Conservation (phyloP, 2,888 invertebrate genomes). For the Agonopterix alstromeriana region DNA sequence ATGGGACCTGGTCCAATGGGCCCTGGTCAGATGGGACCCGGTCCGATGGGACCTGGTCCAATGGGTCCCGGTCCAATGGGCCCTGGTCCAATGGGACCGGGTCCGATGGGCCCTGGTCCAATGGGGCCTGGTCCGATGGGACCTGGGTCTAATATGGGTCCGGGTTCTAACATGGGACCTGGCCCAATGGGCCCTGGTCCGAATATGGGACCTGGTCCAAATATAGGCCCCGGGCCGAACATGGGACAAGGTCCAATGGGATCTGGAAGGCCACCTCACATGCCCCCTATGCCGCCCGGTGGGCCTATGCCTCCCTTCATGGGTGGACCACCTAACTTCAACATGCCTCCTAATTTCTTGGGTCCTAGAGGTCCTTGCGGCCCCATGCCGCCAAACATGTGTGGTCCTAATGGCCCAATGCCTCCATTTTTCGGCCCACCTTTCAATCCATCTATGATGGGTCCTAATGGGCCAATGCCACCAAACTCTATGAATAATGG, state of each 20-base stretch:
- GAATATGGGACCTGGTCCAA: slow-evolving; percentile 15
- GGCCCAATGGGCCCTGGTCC: slow-evolving; percentile 19
- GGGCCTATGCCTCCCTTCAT: slow-evolving; percentile 37
- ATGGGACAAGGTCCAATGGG: slow-evolving; percentile 19
- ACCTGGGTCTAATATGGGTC: slow-evolving; percentile 20
- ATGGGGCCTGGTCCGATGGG: slow-evolving; percentile 24
- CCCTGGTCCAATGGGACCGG: slow-evolving; percentile 17
- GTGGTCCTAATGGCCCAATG: slow-evolving; percentile 38
- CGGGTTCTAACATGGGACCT: slow-evolving; percentile 25
- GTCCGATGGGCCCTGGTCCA: slow-evolving; percentile 23
- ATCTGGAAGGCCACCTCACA: slow-evolving; percentile 16
- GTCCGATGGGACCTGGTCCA: slow-evolving; percentile 11
- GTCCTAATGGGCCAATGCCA: slow-evolving; percentile 43
- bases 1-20: slow-evolving; percentile 25
- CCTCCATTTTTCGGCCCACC: slow-evolving; percentile 39
- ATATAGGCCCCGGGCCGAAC: slow-evolving; percentile 22
- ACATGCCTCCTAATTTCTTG: slow-evolving; percentile 60
- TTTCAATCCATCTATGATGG: slow-evolving; percentile 32
- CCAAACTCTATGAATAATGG: slow-evolving; percentile 30
- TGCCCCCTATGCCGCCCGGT: slow-evolving; percentile 22
- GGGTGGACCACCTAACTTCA: slow-evolving; percentile 55
- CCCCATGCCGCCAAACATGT: slow-evolving; percentile 34
- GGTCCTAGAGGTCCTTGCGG: slow-evolving; percentile 51
- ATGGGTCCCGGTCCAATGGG: slow-evolving; percentile 14
- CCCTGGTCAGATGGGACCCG: slow-evolving; percentile 15